These are phyloP conservation scores for Odontomyia ornata DNA, from an alignment of 2,888 invertebrate genomes.

Conservation along the genomic window DNA sequence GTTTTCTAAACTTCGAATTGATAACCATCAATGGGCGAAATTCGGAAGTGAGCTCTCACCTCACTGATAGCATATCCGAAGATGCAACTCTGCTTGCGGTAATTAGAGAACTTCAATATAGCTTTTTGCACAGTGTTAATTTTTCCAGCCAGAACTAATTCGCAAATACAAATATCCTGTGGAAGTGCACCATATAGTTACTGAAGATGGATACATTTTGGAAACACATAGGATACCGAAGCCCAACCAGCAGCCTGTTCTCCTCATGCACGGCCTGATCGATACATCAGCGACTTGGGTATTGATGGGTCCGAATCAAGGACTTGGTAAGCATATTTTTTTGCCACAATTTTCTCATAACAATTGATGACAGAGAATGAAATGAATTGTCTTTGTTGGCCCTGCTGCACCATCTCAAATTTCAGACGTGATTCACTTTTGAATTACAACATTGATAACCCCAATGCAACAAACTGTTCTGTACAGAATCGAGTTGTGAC, in stretches of 20 bases:
- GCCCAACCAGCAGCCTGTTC: constrained; percentile 68
- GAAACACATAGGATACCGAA: constrained; percentile 75
- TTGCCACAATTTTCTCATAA: no score
- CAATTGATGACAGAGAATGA: no score
- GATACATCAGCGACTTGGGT: constrained; percentile 80
- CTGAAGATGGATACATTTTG: constrained; percentile 81
- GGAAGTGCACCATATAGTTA: constrained; percentile 73
- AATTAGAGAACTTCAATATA: not conserved
- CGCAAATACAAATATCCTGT: constrained; percentile 71
- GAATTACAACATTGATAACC: no score
- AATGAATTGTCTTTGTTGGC: no score
- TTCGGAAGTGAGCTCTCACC: not conserved
- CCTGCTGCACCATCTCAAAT: no score
- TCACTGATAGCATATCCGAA: constrained; percentile 22
- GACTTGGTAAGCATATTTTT: constrained; percentile 56
- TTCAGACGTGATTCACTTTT: no score
- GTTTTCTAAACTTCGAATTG: constrained; percentile 10
- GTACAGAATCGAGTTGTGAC: no score
- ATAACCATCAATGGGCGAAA: not conserved
- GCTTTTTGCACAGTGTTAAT: not conserved
- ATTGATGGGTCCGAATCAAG: constrained; percentile 73
- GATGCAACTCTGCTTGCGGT: constrained; percentile 33
- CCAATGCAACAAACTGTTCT: no score
- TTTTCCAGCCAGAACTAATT: constrained; percentile 66
- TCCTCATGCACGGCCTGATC: constrained; percentile 77